A percentile compares a stretch with the other conserved stretches of the same genome.
phyloP scores from a whole-genome alignment of 2,113 vertebrate genomes.

The Vidua chalybeata region DNA sequence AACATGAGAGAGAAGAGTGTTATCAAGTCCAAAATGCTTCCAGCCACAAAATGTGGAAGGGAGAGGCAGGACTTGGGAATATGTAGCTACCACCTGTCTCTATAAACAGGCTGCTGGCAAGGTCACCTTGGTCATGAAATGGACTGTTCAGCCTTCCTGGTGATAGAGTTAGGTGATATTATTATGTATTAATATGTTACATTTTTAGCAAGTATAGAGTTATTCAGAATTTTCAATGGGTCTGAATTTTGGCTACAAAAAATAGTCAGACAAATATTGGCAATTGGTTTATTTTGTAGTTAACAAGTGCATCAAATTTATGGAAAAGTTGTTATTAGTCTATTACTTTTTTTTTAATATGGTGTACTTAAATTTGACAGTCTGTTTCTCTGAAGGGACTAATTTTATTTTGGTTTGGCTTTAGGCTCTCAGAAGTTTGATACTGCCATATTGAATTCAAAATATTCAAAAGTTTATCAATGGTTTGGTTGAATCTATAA shows the following conservation, averaged over 20 bases:
- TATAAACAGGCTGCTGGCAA: background rate
- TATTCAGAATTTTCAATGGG: background rate
- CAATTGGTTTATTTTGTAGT: background rate
- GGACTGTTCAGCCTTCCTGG: background rate
- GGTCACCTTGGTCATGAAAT: conserved; percentile 20
- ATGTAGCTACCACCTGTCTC: conserved; percentile 16
- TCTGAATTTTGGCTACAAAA: background rate
- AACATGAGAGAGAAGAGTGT: background rate
- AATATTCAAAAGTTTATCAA: background rate
- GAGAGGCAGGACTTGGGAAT: background rate
- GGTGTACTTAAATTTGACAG: background rate
- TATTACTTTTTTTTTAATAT: background rate
- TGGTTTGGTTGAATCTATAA: background rate
- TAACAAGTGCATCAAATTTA: background rate
- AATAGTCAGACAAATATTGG: background rate
- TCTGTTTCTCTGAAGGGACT: background rate
- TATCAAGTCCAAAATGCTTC: conserved; percentile 25
- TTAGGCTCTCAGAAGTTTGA: background rate
- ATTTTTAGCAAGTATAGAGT: background rate
- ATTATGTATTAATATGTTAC: background rate
- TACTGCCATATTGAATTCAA: background rate
- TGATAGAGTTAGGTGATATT: background rate
- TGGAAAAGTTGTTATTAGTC: background rate
- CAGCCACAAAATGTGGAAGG: background rate
- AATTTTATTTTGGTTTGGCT: background rate